These are phyloP conservation scores for Orussus abietinus DNA, from an alignment of 1,140 invertebrate species.

Conservation along the genomic window DNA sequence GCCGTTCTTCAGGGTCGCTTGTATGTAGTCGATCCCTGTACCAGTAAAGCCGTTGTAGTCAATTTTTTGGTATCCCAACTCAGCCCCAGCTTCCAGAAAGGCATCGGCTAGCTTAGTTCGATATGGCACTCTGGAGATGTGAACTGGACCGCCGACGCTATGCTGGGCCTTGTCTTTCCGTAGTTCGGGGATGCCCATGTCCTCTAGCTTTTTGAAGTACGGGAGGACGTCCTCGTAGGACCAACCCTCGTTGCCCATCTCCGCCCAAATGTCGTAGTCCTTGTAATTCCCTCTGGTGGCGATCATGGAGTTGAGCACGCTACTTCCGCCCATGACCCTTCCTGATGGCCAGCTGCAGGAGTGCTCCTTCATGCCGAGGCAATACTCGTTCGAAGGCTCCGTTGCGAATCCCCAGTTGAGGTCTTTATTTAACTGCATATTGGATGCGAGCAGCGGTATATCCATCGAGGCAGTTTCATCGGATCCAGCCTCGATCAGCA, in stretches of 20 bases:
- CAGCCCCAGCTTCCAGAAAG: conserved; percentile 50
- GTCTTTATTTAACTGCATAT: conserved; percentile 53
- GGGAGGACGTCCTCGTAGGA: conserved; percentile 56
- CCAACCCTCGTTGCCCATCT: conserved; percentile 58
- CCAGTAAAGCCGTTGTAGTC: conserved; percentile 56
- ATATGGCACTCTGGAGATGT: conserved; percentile 36
- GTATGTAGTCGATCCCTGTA: conserved; percentile 51
- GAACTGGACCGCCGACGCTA: conserved; percentile 35
- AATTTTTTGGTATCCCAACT: conserved; percentile 53
- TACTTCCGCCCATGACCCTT: conserved; percentile 53
- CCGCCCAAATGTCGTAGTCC: conserved; percentile 63
- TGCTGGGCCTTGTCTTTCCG: conserved; percentile 27
- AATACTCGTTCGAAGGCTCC: conserved; percentile 31
- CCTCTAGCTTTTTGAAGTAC: conserved; percentile 51
- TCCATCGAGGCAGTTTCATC: conserved; percentile 66
- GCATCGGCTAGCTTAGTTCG: conserved; percentile 39
- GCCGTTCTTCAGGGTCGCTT: conserved; percentile 59
- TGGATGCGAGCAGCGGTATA: conserved; percentile 61
- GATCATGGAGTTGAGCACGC: conserved; percentile 60
- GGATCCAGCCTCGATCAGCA: conserved; percentile 62
- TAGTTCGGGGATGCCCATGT: conserved; percentile 28
- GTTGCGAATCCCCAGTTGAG: conserved; percentile 71
- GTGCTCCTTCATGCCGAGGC: conserved; percentile 10
- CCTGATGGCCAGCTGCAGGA: conserved; percentile 44
- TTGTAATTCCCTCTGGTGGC: conserved; percentile 58